Base-by-base conservation (phyloP, 2,888 invertebrate species). In the Kryphioiulus occultus region DNA sequence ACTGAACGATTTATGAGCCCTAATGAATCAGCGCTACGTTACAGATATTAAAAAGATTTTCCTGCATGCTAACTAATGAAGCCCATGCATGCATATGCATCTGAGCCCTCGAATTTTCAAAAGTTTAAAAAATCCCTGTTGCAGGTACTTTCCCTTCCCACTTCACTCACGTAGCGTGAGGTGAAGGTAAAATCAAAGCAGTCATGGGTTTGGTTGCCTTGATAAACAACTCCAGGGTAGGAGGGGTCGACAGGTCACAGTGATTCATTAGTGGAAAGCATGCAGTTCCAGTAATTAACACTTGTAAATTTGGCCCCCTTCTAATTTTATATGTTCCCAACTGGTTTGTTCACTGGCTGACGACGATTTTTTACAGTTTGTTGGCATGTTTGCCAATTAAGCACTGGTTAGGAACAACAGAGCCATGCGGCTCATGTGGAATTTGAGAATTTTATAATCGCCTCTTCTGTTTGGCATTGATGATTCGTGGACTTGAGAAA, bases 21-120 rank as follows among this genome's bases (percentile, higher is more conserved):
- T 87, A 78, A 87, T 87, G 87, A 87, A 87, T 87, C 83, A 87
- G 82, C 87, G 83, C 87, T 87, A 87, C 87, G 82, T 83, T 87
- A 87, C 82, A 82, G 82, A 87, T 68, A 68, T 68, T 68, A 68
- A 68, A 68, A 68, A 26, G 26, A 68, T 68, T 68, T 68, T 68
- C n/a, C n/a, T 39, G 3, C 68, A 26, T 68, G 68, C 42, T 84
- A 22, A 84, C 84, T 84, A 84, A 84, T 84, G 84, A 84, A 84
- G 26, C 68, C 68, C 26, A 12, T 26, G 68, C 68, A 15, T 68
- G 68, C 68, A 26, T 68, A 68, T 26, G 68, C 68, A 68, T 68
- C 68, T 26, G 12, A 68, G 12, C 68, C 26, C 26, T 1, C 22
- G 26, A 68, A 68, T n/a, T n/a, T n/a, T n/a, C n/a, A n/a, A n/a